Conservation (phyloP, 2,888 invertebrate genomes). For the Cepaea hortensis region DNA sequence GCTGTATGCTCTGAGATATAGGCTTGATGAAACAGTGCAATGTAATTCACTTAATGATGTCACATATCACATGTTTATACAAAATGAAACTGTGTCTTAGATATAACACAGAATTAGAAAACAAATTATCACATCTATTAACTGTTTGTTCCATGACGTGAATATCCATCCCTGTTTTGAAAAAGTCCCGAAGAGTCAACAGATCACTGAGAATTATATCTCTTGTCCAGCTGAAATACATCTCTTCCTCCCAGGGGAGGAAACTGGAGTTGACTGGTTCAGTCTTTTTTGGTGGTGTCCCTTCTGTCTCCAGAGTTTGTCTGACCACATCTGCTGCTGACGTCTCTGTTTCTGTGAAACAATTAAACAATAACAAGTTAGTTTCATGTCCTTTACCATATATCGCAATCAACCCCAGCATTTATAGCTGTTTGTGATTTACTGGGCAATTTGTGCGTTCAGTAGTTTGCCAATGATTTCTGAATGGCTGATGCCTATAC, state of each 20-base stretch:
- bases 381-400: no score
- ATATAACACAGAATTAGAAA: no score
- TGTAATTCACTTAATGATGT: no score
- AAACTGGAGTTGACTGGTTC: slow-evolving; percentile 62
- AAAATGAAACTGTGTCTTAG: no score
- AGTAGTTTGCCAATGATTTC: not conserved
- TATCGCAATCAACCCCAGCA: no score
- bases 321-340: slow-evolving; percentile 37
- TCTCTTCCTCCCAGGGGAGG: slow-evolving; percentile 68
- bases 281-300: slow-evolving; percentile 44
- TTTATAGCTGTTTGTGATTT: not conserved
- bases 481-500: no score
- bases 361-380: slow-evolving; percentile 13
- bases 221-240: slow-evolving; percentile 69
- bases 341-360: not conserved
- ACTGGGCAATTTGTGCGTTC: not conserved
- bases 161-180: slow-evolving; percentile 71
- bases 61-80: no score
- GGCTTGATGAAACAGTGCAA: no score
- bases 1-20: no score
- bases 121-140: slow-evolving; percentile 36
- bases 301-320: slow-evolving; percentile 17
- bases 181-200: slow-evolving; percentile 69
- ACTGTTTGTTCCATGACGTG: slow-evolving; percentile 73
- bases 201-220: slow-evolving; percentile 68